phyloP scores from a whole-genome alignment of 1,140 invertebrate species.

The Micrasema longulum region DNA sequence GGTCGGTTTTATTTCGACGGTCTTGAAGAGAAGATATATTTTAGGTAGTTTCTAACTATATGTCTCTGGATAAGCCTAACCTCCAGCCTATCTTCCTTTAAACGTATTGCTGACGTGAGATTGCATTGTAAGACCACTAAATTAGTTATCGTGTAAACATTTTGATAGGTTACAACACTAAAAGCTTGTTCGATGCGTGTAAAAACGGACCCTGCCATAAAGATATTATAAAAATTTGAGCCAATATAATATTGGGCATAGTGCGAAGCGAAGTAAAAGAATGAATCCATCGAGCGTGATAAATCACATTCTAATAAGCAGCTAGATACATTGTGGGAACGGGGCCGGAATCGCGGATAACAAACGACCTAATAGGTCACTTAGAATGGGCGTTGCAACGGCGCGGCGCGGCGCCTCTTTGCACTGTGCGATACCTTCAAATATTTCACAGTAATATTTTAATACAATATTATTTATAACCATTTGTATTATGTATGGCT shows the following conservation, averaged over 20 bases:
- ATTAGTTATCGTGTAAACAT: too few species aligned
- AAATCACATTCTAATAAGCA: slow-evolving; percentile 50
- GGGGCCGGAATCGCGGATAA: slow-evolving; percentile 37
- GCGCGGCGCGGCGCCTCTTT: slow-evolving; percentile 45
- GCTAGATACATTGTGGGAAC: slow-evolving; percentile 52
- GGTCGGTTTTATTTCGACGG: too few species aligned
- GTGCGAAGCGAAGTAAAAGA: slow-evolving; percentile 14
- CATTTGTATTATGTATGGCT: neutral
- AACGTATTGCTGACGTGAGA: too few species aligned
- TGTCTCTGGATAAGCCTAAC: too few species aligned
- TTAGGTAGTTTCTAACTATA: too few species aligned
- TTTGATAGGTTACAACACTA: too few species aligned
- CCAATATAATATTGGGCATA: slow-evolving; percentile 19
- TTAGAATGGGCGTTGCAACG: slow-evolving; percentile 39
- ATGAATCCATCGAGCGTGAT: slow-evolving; percentile 41
- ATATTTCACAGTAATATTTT: neutral
- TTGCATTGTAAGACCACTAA: too few species aligned
- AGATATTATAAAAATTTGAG: slow-evolving; percentile 8
- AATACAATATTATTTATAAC: too few species aligned
- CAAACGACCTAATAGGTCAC: slow-evolving; percentile 48
- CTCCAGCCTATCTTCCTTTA: too few species aligned
- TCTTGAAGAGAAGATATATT: too few species aligned
- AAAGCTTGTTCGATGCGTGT: too few species aligned
- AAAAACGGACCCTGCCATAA: too few species aligned
- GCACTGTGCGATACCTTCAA: neutral